phyloP scores from a whole-genome alignment of 2,888 invertebrate genomes.

The Cartodere bifasciata region DNA sequence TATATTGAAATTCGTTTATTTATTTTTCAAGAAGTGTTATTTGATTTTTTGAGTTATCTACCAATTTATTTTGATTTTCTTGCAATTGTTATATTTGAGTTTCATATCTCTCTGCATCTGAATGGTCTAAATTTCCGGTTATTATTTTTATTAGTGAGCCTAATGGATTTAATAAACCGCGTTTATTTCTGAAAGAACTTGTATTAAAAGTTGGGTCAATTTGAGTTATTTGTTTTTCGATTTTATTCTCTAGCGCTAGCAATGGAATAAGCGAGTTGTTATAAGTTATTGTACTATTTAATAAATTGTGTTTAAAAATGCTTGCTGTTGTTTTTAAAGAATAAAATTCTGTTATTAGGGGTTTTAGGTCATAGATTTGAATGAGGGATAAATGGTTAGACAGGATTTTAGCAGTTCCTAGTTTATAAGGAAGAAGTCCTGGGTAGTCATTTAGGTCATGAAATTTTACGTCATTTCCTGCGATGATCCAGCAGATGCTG shows the following conservation, averaged over 20 bases:
- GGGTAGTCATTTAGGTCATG: not conserved
- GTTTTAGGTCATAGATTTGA: not conserved
- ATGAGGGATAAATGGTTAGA: too few species aligned
- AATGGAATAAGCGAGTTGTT: not conserved
- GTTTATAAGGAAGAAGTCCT: not conserved
- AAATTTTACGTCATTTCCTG: not conserved
- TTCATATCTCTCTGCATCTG: constrained; percentile 2
- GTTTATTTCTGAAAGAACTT: constrained; percentile 1
- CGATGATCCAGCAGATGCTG: not conserved
- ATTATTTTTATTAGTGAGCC: not conserved
- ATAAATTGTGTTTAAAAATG: not conserved
- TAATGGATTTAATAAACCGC: constrained; percentile 1
- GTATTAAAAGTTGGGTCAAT: too few species aligned
- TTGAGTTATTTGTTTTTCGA: too few species aligned
- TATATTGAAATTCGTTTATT: not conserved
- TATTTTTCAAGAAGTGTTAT: not conserved
- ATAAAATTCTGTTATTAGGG: not conserved
- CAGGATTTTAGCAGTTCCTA: too few species aligned
- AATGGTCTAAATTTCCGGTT: constrained; percentile 1
- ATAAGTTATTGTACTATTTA: too few species aligned
- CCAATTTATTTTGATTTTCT: not conserved
- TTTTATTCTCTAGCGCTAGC: not conserved
- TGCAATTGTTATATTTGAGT: not conserved
- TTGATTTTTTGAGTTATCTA: not conserved
- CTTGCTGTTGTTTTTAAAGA: not conserved